A percentile compares a stretch with the other conserved stretches of the same genome.
Evolutionary conservation across 2,888 invertebrate genomes (phyloP).

Genomic region (Chloroclystis v-ata): DNA sequence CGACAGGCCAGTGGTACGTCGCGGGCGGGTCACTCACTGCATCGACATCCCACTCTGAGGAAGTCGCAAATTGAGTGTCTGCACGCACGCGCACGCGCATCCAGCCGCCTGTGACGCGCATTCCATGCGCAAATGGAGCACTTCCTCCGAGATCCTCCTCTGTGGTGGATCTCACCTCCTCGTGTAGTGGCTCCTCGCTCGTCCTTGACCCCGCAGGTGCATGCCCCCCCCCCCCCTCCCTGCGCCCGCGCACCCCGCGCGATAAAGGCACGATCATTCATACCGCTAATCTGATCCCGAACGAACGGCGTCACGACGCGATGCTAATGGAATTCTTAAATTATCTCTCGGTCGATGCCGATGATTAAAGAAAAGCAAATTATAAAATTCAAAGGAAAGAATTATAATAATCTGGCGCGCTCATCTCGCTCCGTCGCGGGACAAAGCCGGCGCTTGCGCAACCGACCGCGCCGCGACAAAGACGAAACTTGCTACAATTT

Average conservation of each 20-base stretch:
- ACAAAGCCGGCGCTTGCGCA: slow-evolving; percentile 21
- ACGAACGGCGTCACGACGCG: slow-evolving; percentile 14
- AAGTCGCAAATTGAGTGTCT: slow-evolving; percentile 29
- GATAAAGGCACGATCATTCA: slow-evolving; percentile 15
- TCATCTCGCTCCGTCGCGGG: slow-evolving; percentile 19
- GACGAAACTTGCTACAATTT: no score
- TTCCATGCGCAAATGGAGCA: slow-evolving; percentile 32
- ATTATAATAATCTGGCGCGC: slow-evolving; percentile 20
- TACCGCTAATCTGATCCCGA: slow-evolving; percentile 15
- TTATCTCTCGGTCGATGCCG: slow-evolving; percentile 19
- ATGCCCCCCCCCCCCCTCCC: slow-evolving; percentile 24
- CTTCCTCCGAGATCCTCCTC: slow-evolving; percentile 29
- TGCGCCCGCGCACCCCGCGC: slow-evolving; percentile 30
- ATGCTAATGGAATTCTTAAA: slow-evolving; percentile 19
- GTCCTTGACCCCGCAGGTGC: slow-evolving; percentile 34
- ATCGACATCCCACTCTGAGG: slow-evolving; percentile 30
- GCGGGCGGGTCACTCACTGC: background rate
- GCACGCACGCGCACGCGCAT: slow-evolving; percentile 13
- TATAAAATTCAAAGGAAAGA: slow-evolving; percentile 24
- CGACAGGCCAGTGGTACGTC: background rate
- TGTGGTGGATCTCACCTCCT: no score
- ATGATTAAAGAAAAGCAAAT: slow-evolving; percentile 23
- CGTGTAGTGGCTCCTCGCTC: slow-evolving; percentile 1
- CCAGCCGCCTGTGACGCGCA: slow-evolving; percentile 12
- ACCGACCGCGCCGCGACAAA: slow-evolving; percentile 3